Evolutionary conservation across 2,888 invertebrate genomes (phyloP).

Genomic region (Aporophyla nigra): DNA sequence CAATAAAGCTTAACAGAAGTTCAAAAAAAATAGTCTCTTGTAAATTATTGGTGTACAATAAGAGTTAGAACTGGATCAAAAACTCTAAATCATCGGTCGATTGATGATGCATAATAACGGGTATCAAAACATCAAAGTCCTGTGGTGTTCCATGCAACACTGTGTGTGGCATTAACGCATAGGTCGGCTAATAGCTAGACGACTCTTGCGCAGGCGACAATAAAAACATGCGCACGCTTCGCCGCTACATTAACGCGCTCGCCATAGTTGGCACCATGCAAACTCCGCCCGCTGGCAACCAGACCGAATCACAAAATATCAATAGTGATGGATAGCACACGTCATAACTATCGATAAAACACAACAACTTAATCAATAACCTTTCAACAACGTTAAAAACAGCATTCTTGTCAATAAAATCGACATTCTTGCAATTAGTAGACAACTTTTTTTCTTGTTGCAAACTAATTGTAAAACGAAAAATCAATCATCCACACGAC

Average conservation of each 20-base stretch:
- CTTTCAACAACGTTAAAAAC: conserved; percentile 51
- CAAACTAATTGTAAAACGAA: conserved; percentile 57
- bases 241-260: conserved; percentile 89
- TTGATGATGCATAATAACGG: conserved; percentile 48
- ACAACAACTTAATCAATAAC: conserved; percentile 59
- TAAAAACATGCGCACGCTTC: conserved; percentile 84
- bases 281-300: conserved; percentile 86
- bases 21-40: conserved; percentile 12
- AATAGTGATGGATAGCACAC: conserved; percentile 79
- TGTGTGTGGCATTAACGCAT: conserved; percentile 80
- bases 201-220: conserved; percentile 79
- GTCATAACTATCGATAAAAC: conserved; percentile 76
- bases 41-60: conserved; percentile 23
- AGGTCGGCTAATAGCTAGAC: conserved; percentile 81
- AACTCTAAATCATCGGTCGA: conserved; percentile 37
- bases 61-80: conserved; percentile 31
- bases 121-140: conserved; percentile 34
- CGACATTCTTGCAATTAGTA: conserved; percentile 55
- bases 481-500: conserved; percentile 71
- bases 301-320: conserved; percentile 77
- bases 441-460: conserved; percentile 50
- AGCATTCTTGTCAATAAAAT: conserved; percentile 55
- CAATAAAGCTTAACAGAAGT: conserved; percentile 41
- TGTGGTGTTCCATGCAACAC: conserved; percentile 62
- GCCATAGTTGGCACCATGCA: conserved; percentile 89